Base-by-base conservation (phyloP, 1,140 invertebrate species). In the Daktulosphaira vitifoliae region DNA sequence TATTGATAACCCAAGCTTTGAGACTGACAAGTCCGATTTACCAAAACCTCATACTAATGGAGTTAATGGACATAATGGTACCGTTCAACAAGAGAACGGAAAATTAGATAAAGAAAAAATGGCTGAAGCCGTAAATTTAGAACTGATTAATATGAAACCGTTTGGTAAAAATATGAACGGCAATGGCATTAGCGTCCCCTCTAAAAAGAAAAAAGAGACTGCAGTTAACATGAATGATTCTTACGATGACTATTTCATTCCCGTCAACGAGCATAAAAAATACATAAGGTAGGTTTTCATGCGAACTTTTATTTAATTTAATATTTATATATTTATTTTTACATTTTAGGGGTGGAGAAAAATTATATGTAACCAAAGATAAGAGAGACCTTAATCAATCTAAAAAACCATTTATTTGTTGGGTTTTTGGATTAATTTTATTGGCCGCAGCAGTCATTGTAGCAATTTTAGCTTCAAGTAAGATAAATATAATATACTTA, bases 181-280 rank as follows among this genome's bases (percentile, higher is more conserved):
- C 37, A 68, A 68, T 25, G 29, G 26, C 20, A 51, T 29, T 8
- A 52, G 48, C 13, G 76, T 74, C 42, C 74, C 73, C 5, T 66
- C 71, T 5, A 77, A 78, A 54, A 86, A 86, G 67, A n/a, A n/a
- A n/a, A 85, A 87, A 67, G 82, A 83, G 20, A 71, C 73, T 13
- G 84, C 86, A 70, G 81, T 85, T 16, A 84, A 88, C 54, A 82
- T 85, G 71, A 78, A 81, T 22, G 85, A 86, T 74, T 82, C 84
- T 18, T 88, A 88, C 73, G 86, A 89, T 68, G 86, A 89, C 69
- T 89, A 89, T 74, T 89, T 89, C 73, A 86, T 89, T 56, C 86
- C 87, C 37, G 87, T 89, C 42, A 89, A 89, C 73, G 85, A 89
- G 70, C 87, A 88, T 74, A 81, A 83, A 72, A 89, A 89, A 77